Evolutionary conservation across 1,140 invertebrate species (phyloP).

Genomic region (Caenorhabditis inopinata): DNA sequence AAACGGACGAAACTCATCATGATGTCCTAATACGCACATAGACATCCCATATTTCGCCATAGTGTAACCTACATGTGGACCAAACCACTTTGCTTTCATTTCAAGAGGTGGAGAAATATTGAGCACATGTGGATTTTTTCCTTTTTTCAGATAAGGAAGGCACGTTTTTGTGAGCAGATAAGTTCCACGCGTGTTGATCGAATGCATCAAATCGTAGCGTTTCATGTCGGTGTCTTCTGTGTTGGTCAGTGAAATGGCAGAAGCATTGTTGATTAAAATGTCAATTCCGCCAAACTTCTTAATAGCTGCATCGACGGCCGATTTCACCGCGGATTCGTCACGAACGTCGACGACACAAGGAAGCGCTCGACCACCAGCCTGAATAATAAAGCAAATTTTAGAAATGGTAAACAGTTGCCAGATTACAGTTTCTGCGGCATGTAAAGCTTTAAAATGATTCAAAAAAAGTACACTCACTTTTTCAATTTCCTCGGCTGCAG

Average conservation of each 20-base stretch:
- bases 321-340: slow-evolving; percentile 78
- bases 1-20: slow-evolving; percentile 81
- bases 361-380: slow-evolving; percentile 81
- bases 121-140: slow-evolving; percentile 88
- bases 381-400: neutral
- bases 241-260: slow-evolving; percentile 80
- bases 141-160: slow-evolving; percentile 83
- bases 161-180: slow-evolving; percentile 77
- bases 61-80: slow-evolving; percentile 91
- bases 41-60: slow-evolving; percentile 99
- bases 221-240: slow-evolving; percentile 45
- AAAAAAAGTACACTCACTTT: slow-evolving; percentile 64
- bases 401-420: too few relatives aligned
- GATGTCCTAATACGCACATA: slow-evolving; percentile 91
- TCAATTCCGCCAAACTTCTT: slow-evolving; percentile 93
- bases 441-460: too few relatives aligned
- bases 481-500: slow-evolving; percentile 88
- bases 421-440: too few relatives aligned
- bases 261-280: slow-evolving; percentile 75
- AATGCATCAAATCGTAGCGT: slow-evolving; percentile 69
- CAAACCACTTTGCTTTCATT: slow-evolving; percentile 87
- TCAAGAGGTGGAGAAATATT: slow-evolving; percentile 92
- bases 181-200: slow-evolving; percentile 68
- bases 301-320: slow-evolving; percentile 82
- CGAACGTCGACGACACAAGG: slow-evolving; percentile 91